These are phyloP conservation scores for Pseudomyrmex concolor DNA, from an alignment of 1,140 invertebrate genomes.

Conservation along the genomic window DNA sequence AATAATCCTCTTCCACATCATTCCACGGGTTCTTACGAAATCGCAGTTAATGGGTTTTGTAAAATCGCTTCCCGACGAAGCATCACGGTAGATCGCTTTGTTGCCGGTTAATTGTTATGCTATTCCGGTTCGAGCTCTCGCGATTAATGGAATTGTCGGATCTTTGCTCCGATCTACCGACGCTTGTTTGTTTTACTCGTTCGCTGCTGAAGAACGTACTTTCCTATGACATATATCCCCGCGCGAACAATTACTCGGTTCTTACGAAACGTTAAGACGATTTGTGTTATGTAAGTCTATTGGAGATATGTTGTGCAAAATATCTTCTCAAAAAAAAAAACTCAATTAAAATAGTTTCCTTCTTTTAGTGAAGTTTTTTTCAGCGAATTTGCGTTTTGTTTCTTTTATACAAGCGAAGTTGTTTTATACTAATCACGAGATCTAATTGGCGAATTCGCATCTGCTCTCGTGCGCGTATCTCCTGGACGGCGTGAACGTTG, in stretches of 20 bases:
- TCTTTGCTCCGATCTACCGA: neutral
- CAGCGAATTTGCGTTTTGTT: too few relatives aligned
- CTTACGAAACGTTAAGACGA: too few relatives aligned
- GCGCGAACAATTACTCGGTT: conserved; percentile 3
- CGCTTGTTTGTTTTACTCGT: neutral
- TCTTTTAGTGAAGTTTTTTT: too few relatives aligned
- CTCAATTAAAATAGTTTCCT: neutral
- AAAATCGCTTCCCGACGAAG: conserved; percentile 28
- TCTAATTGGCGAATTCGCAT: conserved; percentile 61
- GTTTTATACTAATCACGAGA: neutral
- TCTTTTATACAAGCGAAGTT: neutral
- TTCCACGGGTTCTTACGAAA: conserved; percentile 62
- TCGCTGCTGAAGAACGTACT: neutral
- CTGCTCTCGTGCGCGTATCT: conserved; percentile 70
- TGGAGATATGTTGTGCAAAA: too few relatives aligned
- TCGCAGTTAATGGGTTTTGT: conserved; percentile 55
- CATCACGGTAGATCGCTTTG: neutral
- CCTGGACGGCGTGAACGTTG: conserved; percentile 53
- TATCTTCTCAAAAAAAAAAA: neutral
- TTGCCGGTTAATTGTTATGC: conserved; percentile 26
- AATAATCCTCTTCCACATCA: conserved; percentile 68
- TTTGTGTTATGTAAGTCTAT: too few relatives aligned
- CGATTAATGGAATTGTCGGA: neutral
- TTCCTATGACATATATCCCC: neutral
- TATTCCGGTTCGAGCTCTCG: neutral